Base-by-base conservation (phyloP, 2,888 invertebrate species). In the Pristionchus maxplancki region DNA sequence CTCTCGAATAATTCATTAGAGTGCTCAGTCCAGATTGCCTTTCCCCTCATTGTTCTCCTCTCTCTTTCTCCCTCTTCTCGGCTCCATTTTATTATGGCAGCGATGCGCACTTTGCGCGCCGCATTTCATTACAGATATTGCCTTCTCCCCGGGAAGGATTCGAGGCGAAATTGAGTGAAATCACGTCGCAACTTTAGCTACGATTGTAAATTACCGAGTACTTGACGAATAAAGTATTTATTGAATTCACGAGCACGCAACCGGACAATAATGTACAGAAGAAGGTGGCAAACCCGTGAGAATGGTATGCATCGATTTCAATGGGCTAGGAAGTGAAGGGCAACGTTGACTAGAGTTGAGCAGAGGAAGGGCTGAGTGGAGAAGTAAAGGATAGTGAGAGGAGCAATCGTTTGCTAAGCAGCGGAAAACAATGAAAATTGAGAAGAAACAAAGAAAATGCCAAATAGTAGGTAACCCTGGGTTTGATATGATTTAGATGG, bases 1-100 rank as follows among this genome's bases (percentile, higher is more conserved):
- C 71, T 71, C 28, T 78, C 44, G 78, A 78, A 78, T 78, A 78
- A 78, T 78, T 78, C 78, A 78, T 78, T 78, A 78, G 78, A 44
- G 44, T 78, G 78, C 78, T 78, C 78, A 44, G n/a, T n/a, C 78
- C 44, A 78, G 78, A 78, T 78, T 78, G 78, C n/a, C 78, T 78
- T n/a, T n/a, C 13, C 78, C 58, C n/a, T 58, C 24, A 15, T 50
- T 20, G 17, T 20, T 67, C 17, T 20, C 64, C n/a, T 37, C 37
- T 71, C 74, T 44, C 74, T 13, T 78, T 31, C 24, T 44, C 78
- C 11, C 44, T n/a, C 28, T 78, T 40, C 71, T 71, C 71, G 64
- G 31, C 71, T 71, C 71, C 40, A 71, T 71, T 71, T 71, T 71
- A 71, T 71, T 78, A 44, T 78, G 44, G 78, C 78, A 78, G 9